Base-by-base conservation (phyloP, 2,113 vertebrate genomes). In the Callipepla squamata region DNA sequence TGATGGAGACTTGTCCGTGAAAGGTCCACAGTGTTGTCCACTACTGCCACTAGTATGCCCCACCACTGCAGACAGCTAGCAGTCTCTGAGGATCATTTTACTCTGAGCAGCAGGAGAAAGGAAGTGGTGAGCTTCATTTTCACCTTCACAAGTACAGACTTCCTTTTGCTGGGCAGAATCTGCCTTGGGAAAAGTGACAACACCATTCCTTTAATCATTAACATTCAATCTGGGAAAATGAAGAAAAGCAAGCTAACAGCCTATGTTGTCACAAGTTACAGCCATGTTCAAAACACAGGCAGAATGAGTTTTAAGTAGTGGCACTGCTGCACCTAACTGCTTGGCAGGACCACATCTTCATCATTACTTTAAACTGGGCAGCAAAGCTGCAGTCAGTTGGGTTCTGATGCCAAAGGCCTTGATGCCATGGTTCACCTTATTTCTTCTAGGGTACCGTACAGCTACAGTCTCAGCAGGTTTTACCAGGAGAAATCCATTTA, bases 121-220 rank as follows among this genome's bases (percentile, higher is more conserved):
- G 53, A 76, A 21, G n/a, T 51, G 45, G 5, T 57, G 26, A 75
- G 51, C 48, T 80, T 74, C 38, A 44, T 63, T 77, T 76, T 67
- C 45, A 73, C 14, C 38, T 62, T 80, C 36, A 20, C 30, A 81
- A 87, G 13, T 21, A 72, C 28, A 84, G 30, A 13, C 25, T 82
- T 92, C 78, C 38, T 50, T 89, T 87, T 85, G 32, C 47, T 82
- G 21, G 32, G 63, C 63, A 74, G 68, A 25, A 57, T 51, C 34
- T 59, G 50, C 30, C 42, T 70, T 9, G 5, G 38, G 25, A 67
- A 91, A 40, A 28, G 5, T 44, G 59, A 57, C 42, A 66, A 30
- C 19, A 57, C 7, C 15, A 4, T 13, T 63, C 23, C 11, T 82
- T 81, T 81, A 59, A 36, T 45, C 6, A 2, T 42, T 32, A 8